phyloP scores from a whole-genome alignment of 1,140 invertebrate species.

The Heliconius nattereri region DNA sequence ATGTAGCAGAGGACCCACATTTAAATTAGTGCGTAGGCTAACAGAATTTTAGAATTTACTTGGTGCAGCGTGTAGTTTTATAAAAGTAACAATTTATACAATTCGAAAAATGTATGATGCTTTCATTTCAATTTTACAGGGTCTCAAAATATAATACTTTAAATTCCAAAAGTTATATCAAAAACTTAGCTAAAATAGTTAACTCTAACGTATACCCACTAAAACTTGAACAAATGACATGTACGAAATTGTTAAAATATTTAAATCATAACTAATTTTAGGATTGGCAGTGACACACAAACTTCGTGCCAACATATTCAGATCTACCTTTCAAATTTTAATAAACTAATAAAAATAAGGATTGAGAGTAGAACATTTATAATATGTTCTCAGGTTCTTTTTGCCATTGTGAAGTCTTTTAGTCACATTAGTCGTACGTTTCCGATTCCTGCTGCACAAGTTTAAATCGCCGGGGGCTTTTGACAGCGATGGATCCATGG shows the following conservation, averaged over 20 bases:
- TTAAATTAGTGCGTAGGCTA: no score
- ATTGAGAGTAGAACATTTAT: not conserved
- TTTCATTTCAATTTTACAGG: not conserved
- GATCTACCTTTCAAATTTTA: constrained; percentile 12
- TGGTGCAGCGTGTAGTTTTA: no score
- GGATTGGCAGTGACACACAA: constrained; percentile 35
- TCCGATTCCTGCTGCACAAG: constrained; percentile 94
- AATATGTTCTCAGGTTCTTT: not conserved
- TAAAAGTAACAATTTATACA: not conserved
- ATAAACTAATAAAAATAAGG: not conserved
- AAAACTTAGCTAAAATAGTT: not conserved
- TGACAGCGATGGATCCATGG: constrained; percentile 89
- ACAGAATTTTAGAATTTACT: no score
- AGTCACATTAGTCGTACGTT: constrained; percentile 88
- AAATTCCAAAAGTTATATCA: not conserved
- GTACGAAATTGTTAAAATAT: not conserved
- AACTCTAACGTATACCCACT: not conserved
- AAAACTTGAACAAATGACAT: not conserved
- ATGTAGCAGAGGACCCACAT: no score
- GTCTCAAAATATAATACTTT: not conserved
- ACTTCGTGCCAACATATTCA: constrained; percentile 23
- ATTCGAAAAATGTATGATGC: not conserved
- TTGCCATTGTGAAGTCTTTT: not conserved
- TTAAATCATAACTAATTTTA: not conserved
- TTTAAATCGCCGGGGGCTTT: constrained; percentile 92